phyloP scores from a whole-genome alignment of 2,888 invertebrate species.

The Heliconius erato region DNA sequence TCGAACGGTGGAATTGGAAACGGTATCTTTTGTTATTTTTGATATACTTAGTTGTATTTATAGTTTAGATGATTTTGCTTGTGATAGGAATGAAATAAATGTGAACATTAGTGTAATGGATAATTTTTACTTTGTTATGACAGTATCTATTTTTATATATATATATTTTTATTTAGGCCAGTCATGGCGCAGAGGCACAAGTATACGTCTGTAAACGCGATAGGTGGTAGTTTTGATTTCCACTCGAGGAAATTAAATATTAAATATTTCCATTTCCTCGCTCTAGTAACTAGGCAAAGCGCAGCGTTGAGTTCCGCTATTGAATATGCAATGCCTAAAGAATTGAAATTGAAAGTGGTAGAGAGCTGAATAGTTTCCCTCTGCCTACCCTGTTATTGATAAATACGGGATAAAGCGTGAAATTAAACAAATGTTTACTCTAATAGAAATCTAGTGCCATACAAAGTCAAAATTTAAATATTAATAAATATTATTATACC shows the following conservation, averaged over 20 bases:
- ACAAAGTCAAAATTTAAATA: neutral
- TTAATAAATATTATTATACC: neutral
- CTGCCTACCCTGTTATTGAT: neutral
- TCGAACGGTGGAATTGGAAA: constrained; percentile 15
- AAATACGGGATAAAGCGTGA: neutral
- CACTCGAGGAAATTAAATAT: neutral
- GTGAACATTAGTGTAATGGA: neutral
- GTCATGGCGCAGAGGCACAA: neutral
- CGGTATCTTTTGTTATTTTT: constrained; percentile 2
- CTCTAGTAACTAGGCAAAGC: neutral
- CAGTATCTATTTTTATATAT: neutral
- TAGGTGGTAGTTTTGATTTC: neutral
- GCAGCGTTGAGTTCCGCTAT: too few species aligned
- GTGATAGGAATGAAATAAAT: neutral
- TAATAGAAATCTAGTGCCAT: too few species aligned
- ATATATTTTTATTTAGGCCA: neutral
- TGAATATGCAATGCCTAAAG: too few species aligned
- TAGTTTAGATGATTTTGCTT: neutral
- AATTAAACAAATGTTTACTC: neutral
- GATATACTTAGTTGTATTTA: constrained; percentile 1
- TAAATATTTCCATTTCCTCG: neutral
- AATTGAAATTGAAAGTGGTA: neutral
- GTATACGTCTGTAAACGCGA: neutral
- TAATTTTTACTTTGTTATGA: neutral
- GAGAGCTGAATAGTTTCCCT: neutral